Evolutionary conservation across 2,888 invertebrate genomes (phyloP), one percentile per base, ranked within the genome.

Genomic region (Dryobota labecula): DNA sequence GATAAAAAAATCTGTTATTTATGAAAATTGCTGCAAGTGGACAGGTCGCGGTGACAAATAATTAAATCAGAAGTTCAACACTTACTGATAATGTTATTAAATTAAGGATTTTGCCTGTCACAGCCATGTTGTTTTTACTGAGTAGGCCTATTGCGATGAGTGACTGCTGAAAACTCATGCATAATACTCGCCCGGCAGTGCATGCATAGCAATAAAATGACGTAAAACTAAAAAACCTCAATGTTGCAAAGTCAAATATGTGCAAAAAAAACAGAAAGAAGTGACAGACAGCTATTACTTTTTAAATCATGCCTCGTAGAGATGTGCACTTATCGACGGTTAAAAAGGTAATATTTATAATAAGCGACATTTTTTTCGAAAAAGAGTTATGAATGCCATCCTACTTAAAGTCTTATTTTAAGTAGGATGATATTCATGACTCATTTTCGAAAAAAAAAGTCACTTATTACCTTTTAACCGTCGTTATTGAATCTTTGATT

Each of bases 51-150:
- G n/a, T 54, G 33, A 54, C 27, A 58, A 51, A 53, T 33, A 13
- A 56, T 33, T 41, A 30, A 56, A 76, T 68, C 63, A 68, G 72
- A 72, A 69, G 66, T 74, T 65, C 24, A 51, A 64, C 8, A 45
- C 36, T 60, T 43, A 27, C 27, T 27, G 15, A 20, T 2, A 33
- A 36, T 43, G 36, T 20, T 51, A 41, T 18, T 49, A 45, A 57
- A 49, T n/a, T 3, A 41, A 51, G 66, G n/a, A 38, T 64, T 67
- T 70, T 30, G 9, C 4, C 9, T 30, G 36, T 8, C 30, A 15
- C 8, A 15, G 33, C 11, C 5, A 36, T 27, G 11, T 11, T 47
- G 43, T 30, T 13, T 38, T 56, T 9, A 7, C 69, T 13, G 9
- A 33, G 15, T 20, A n/a, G 36, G 11, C 24, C 1, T 49, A 15